Percentiles rank a stretch among this genome's conserved stretches.
phyloP scores from a whole-genome alignment of 2,888 invertebrate genomes.

The Hemaris fuciformis region DNA sequence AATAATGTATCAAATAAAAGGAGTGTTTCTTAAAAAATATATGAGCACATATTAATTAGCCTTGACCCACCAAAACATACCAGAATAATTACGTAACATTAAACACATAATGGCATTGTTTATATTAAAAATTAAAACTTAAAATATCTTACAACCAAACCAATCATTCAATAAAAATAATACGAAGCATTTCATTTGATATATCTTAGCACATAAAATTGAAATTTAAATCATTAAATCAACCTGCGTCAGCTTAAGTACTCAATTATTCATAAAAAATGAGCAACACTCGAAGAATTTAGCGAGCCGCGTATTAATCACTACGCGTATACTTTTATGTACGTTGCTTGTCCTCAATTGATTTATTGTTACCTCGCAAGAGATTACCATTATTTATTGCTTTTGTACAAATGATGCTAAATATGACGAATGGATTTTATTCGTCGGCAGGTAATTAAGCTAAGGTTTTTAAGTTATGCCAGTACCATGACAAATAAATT shows the following conservation, averaged over 20 bases:
- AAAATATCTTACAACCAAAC: background rate
- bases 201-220: background rate
- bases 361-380: background rate
- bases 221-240: constrained; percentile 1
- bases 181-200: background rate
- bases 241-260: background rate
- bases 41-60: no score
- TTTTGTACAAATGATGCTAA: constrained; percentile 4
- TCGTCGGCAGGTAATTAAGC: background rate
- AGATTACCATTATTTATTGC: constrained; percentile 1
- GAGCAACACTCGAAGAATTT: constrained; percentile 3
- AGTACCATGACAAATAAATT: no score
- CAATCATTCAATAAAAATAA: background rate
- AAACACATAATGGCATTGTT: background rate
- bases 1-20: no score
- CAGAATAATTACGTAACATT: no score
- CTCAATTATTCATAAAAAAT: constrained; percentile 8
- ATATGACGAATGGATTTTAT: background rate
- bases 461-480: no score
- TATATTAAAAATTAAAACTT: background rate
- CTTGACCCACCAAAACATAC: no score
- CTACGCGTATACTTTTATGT: background rate
- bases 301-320: background rate
- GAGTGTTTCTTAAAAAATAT: no score
- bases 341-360: constrained; percentile 4